Evolutionary conservation across 2,797 vertebrate species (phyloP), one percentile per base, ranked within the genome.

Genomic region (Cottoperca gobio): DNA sequence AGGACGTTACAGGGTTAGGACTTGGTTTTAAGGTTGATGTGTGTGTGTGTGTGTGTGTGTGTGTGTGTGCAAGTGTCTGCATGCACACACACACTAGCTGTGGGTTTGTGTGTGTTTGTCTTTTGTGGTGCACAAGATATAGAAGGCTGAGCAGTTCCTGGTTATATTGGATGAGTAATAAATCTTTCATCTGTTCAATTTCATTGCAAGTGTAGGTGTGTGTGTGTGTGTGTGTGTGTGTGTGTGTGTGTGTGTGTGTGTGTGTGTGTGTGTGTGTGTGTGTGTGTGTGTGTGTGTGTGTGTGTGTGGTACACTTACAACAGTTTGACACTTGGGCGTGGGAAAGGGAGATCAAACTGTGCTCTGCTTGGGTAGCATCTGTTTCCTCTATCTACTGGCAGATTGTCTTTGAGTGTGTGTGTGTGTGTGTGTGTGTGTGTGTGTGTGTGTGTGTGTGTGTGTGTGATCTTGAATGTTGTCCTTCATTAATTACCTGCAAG

Each of bases 251-350:
- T 31, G 11, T 24, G 21, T 24, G 39, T 19, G 16, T 26, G 33
- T 24, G 71, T 40, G 13, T 24, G 40, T 43, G 28, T 42, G 65
- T 52, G 33, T 52, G n/a, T 55, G 28, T 61, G 19, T 59, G 58
- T 31, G 11, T 24, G 21, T 24, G 39, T 19, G 16, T 26, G 33
- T 24, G 71, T 40, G 13, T 24, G 40, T 43, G 28, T 42, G 65
- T 52, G 33, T 52, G n/a, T 55, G 24, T 3, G 3, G 31, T 45
- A n/a, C 33, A 39, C 35, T 68, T 46, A 42, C 64, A 70, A 50
- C 76, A 73, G 64, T 83, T 79, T 73, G 76, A 83, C 71, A 81
- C 71, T 81, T 57, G 62, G 58, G 62, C 35, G 4, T 65, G 58
- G 26, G 52, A 78, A 66, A 64, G 58, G 61, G 74, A 66, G 66